These are phyloP conservation scores for Pilophorus perplexus DNA, from an alignment of 2,888 invertebrate species.

Conservation along the genomic window DNA sequence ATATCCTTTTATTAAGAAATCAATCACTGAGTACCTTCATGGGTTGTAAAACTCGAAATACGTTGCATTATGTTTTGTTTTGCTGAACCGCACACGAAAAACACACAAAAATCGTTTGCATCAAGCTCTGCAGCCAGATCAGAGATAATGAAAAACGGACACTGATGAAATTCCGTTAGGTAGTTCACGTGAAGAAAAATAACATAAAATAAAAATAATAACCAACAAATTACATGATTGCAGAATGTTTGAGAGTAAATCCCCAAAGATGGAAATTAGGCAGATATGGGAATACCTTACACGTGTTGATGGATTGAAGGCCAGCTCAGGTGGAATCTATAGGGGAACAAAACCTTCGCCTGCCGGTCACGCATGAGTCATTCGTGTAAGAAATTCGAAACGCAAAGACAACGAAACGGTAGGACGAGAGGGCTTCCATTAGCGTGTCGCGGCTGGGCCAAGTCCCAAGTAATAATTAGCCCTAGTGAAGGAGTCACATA, in stretches of 20 bases:
- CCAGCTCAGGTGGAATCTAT: conserved; percentile 5
- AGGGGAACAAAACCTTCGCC: neutral
- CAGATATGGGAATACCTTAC: conserved; percentile 15
- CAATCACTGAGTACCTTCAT: too few species aligned
- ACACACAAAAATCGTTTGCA: too few species aligned
- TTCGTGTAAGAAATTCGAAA: conserved; percentile 36
- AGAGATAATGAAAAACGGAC: too few species aligned
- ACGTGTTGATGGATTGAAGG: neutral
- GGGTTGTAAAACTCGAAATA: too few species aligned
- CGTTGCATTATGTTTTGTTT: too few species aligned
- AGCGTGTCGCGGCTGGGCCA: conserved; percentile 39
- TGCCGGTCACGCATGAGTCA: conserved; percentile 38
- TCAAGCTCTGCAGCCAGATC: too few species aligned
- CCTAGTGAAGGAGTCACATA: conserved; percentile 37
- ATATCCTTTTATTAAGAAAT: too few species aligned
- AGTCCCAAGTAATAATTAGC: conserved; percentile 39
- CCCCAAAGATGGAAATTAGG: neutral
- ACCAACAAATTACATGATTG: too few species aligned
- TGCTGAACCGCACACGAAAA: too few species aligned
- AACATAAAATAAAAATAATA: too few species aligned
- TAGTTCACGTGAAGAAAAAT: too few species aligned
- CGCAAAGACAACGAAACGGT: conserved; percentile 25
- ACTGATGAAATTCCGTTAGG: too few species aligned
- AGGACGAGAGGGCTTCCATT: conserved; percentile 17
- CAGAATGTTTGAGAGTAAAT: neutral